Base-by-base conservation (phyloP, 1,140 invertebrate species). In the Cryptotermes secundus region DNA sequence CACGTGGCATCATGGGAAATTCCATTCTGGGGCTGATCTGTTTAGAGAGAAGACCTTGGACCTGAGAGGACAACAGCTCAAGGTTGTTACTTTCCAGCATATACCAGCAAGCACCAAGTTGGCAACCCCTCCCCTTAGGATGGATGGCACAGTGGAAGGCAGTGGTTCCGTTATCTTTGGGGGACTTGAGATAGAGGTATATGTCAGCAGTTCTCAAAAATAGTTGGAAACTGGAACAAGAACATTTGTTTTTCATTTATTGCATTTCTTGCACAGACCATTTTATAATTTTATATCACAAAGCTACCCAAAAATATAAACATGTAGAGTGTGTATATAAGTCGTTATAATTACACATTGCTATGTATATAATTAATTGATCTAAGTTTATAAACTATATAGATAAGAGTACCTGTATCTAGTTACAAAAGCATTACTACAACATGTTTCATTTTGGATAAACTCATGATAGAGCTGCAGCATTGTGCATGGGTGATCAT, bases 101-200 rank as follows among this genome's bases (percentile, higher is more conserved):
- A 4, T 79, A n/a, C 83, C 59, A 10, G 35, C 79, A 38, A 36
- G 42, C 22, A 10, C 38, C 24, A 65, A 42, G 10, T 16, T 34
- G 34, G 35, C 35, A 49, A 14, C 16, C 9, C 49, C 59, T 79
- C 14, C 45, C 22, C 31, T n/a, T 35, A 31, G 34, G 34, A 79
- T 34, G 9, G 59, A 59, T 19, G 31, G 31, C 24, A 6, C 35
- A 49, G 82, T 83, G 59, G 35, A 81, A 81, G 79, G 45, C 38
- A 49, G 6, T 31, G 80, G 80, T 81, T 24, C 80, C 14, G 24
- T 34, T 34, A n/a, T 45, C 3, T 85, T 65, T 81, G 79, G 31
- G n/a, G 94, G 91, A 83, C 90, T 93, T 85, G 94, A 94, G 91
- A 92, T 93, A 87, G 93, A 92, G 90, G 94, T 91, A 90, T 34